Evolutionary conservation across 2,113 vertebrate genomes (phyloP).

Genomic region (Petrocephalus microphthalmus): DNA sequence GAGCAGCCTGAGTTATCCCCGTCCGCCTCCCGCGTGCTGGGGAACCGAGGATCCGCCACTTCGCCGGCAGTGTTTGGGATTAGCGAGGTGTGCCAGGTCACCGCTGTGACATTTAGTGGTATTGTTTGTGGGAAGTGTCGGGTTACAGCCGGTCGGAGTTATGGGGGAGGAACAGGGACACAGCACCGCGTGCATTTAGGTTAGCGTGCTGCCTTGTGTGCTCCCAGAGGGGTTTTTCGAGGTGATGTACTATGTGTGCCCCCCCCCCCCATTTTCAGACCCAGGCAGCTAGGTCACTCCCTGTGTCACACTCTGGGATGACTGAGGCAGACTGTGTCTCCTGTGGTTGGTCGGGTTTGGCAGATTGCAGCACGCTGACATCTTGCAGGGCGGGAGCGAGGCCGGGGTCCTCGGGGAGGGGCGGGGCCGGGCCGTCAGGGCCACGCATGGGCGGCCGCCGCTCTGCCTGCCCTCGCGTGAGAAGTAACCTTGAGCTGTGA

Average conservation of each 20-base stretch:
- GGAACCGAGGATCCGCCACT: not conserved
- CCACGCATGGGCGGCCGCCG: conserved; percentile 25
- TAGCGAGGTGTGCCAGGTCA: not conserved
- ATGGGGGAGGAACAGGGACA: not conserved
- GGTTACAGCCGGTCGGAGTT: not conserved
- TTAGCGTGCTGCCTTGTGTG: not conserved
- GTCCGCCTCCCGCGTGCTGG: not conserved
- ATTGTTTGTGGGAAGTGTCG: not conserved
- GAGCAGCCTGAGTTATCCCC: not conserved
- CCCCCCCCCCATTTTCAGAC: not conserved
- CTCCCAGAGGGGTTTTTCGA: not conserved
- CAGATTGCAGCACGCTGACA: conserved; percentile 24
- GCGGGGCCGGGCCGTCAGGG: conserved; percentile 27
- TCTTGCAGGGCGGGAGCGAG: conserved; percentile 17
- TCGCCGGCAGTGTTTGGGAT: not conserved
- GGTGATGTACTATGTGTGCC: not conserved
- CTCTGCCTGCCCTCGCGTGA: conserved; percentile 37
- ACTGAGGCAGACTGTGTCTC: not conserved
- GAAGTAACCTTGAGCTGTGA: conserved; percentile 18
- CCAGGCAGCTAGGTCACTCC: not conserved
- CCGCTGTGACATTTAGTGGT: not conserved
- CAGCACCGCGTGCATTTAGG: not conserved
- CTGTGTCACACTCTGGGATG: not conserved
- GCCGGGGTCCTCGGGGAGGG: conserved; percentile 35
- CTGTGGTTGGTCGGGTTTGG: not conserved